Conservation (phyloP, 2,888 invertebrate species). For the Pachymerium ferrugineum region DNA sequence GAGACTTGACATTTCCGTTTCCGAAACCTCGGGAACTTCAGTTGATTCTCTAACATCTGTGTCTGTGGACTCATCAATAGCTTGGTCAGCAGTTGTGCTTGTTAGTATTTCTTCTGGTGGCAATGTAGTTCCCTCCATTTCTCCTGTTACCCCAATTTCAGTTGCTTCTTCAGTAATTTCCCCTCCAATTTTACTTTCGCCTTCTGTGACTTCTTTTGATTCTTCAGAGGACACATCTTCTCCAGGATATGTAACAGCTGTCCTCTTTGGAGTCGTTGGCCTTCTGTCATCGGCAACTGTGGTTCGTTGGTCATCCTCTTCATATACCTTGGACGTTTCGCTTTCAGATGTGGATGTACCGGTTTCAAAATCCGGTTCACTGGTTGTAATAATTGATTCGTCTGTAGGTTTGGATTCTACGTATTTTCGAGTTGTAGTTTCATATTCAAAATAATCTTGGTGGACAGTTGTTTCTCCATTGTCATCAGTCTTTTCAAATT, state of each 20-base stretch:
- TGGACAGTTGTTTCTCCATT: no score
- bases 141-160: slow-evolving; percentile 33
- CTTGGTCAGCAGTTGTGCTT: no score
- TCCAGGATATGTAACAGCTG: neutral
- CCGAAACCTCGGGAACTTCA: no score
- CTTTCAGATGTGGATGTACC: neutral
- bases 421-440: no score
- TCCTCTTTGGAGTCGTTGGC: neutral
- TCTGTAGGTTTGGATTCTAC: no score
- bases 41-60: neutral
- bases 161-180: slow-evolving; percentile 4
- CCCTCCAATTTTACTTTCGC: neutral
- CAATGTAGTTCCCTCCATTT: slow-evolving; percentile 29
- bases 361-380: no score
- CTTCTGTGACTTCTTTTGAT: neutral
- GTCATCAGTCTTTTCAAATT: neutral
- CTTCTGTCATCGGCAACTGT: neutral
- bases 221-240: neutral
- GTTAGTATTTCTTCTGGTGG: slow-evolving; percentile 9
- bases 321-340: neutral
- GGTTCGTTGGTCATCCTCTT: neutral
- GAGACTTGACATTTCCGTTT: no score
- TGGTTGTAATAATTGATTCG: no score
- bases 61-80: no score
- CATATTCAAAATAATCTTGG: no score